A percentile compares a stretch with the other conserved stretches of the same genome.
These are phyloP conservation scores for Ennomos fuscantarius DNA, from an alignment of 2,888 invertebrate genomes.

Conservation along the genomic window DNA sequence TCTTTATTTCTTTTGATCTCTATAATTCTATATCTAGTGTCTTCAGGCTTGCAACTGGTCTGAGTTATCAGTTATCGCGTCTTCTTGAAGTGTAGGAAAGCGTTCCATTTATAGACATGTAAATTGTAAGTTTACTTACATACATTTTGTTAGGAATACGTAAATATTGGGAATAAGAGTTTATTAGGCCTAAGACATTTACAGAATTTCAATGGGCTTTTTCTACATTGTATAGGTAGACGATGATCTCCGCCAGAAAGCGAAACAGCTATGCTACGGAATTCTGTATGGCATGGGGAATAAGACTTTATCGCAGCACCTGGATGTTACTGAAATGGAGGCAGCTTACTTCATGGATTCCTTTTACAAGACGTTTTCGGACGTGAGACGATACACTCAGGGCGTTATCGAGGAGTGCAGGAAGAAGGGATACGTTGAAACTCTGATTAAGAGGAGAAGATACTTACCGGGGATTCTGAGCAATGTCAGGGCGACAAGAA, in stretches of 20 bases:
- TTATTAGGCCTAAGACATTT: too few species aligned
- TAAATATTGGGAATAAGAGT: too few species aligned
- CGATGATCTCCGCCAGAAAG: constrained; percentile 91
- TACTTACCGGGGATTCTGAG: constrained; percentile 91
- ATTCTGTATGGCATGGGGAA: constrained; percentile 99
- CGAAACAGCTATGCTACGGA: constrained; percentile 97
- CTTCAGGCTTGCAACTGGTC: too few species aligned
- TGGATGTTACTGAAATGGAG: constrained; percentile 91
- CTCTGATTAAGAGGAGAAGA: constrained; percentile 91
- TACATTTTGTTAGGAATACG: too few species aligned
- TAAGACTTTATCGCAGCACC: constrained; percentile 90
- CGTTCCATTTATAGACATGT: too few species aligned
- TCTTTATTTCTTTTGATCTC: too few species aligned
- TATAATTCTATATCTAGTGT: too few species aligned
- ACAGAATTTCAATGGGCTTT: too few species aligned
- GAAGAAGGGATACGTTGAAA: constrained; percentile 92
- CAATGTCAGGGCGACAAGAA: constrained; percentile 81
- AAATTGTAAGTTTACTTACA: too few species aligned
- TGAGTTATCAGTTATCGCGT: too few species aligned
- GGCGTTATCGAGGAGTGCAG: constrained; percentile 87
- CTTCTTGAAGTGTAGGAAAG: too few species aligned
- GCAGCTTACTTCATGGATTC: constrained; percentile 92
- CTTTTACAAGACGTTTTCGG: constrained; percentile 92
- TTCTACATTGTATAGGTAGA: constrained; percentile 85
- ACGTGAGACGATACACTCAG: constrained; percentile 86